Conservation (phyloP, 2,113 vertebrate genomes). For the Gobio gobio region DNA sequence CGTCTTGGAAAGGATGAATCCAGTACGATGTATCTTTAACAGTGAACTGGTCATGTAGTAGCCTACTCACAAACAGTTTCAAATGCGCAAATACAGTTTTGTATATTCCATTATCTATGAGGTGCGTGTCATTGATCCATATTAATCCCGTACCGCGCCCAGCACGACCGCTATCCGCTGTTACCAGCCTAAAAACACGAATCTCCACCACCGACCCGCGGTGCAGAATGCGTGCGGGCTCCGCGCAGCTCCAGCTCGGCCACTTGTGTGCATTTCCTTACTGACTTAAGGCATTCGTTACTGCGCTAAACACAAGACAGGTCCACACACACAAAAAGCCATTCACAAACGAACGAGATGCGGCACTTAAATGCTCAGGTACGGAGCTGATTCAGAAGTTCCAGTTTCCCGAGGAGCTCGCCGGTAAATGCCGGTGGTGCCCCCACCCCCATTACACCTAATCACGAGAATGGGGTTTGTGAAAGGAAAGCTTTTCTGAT, state of each 20-base stretch:
- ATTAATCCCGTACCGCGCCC: constrained; percentile 25
- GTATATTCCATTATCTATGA: constrained; percentile 69
- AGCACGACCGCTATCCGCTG: not conserved
- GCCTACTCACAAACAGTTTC: constrained; percentile 48
- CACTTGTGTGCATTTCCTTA: constrained; percentile 50
- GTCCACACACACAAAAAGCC: not conserved
- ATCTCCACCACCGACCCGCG: constrained; percentile 20
- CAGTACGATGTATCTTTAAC: constrained; percentile 24
- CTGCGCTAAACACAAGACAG: not conserved
- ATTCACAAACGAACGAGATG: constrained; percentile 24
- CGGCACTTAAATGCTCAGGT: constrained; percentile 26
- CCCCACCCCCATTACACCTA: not conserved
- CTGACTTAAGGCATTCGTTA: constrained; percentile 11
- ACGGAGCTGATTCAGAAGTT: not conserved
- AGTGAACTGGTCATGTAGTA: constrained; percentile 37
- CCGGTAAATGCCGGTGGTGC: constrained; percentile 2
- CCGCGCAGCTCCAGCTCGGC: constrained; percentile 43
- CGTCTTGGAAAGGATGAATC: not conserved
- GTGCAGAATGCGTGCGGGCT: constrained; percentile 33
- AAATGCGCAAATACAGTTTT: constrained; percentile 76
- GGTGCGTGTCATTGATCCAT: constrained; percentile 42
- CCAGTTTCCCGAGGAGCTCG: constrained; percentile 14
- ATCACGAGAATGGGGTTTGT: constrained; percentile 7
- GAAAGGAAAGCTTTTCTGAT: not conserved
- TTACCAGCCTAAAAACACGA: constrained; percentile 9